Evolutionary conservation across 2,113 vertebrate genomes (phyloP), one percentile per base, ranked within the genome.

Genomic region (Indicator maculatus): DNA sequence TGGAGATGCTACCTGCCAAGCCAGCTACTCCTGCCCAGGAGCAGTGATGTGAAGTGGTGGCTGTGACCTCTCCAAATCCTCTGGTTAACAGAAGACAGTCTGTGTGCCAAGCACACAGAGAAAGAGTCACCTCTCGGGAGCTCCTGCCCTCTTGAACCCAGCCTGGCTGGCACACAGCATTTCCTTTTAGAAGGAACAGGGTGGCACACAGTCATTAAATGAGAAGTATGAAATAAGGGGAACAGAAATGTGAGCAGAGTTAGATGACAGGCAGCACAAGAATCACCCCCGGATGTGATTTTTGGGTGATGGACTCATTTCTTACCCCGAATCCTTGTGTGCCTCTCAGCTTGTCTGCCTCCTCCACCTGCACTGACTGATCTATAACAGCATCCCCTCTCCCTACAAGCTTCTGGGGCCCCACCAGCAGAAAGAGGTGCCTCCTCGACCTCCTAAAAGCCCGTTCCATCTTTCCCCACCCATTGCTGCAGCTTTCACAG

Each of bases 21-120:
- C 30, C 47, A 71, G 50, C 31, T 18, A 14, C n/a, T 44, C 24
- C 45, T 31, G 63, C 9, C 53, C 58, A 17, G 24, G 26, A 38
- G 28, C 0, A 1, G 12, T 11, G 45, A 28, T 4, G n/a, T 11
- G 53, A 85, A 36, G 17, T 5, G 3, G 41, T 18, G 33, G 13
- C 53, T 80, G 30, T 3, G 8, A 72, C 19, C 59, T 55, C 56
- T 61, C 72, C 47, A 33, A 56, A 73, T 28, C 47, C 58, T 36
- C 9, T 4, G 24, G 16, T 27, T n/a, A 13, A 52, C 59, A 2
- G 7, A 24, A 24, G 55, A 18, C 28, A 27, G 20, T 1, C 56
- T 53, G 0, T 3, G 10, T 9, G 71, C 53, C 71, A 50, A 60
- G 39, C 1, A 1, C 36, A 27, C 3, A 2, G 53, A 65, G 33